Conservation (phyloP, 2,888 invertebrate genomes). For the Eupelmus urozonus region DNA sequence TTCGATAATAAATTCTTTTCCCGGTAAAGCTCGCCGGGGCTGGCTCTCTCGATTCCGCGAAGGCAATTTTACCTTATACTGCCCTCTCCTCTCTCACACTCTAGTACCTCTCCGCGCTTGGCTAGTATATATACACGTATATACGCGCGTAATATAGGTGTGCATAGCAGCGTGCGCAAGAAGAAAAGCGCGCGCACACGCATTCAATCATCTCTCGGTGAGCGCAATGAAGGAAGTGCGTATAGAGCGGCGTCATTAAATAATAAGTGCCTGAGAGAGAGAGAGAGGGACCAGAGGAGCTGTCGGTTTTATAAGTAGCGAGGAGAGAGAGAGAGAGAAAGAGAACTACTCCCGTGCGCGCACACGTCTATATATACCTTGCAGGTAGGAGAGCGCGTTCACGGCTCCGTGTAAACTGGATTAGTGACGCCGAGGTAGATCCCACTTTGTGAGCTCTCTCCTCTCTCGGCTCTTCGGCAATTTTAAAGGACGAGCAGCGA, state of each 20-base stretch:
- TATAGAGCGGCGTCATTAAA: conserved; percentile 43
- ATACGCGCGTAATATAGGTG: background rate
- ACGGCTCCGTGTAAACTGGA: conserved; percentile 69
- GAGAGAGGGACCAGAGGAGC: conserved; percentile 13
- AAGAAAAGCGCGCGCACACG: background rate
- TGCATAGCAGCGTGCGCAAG: background rate
- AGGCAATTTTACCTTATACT: conserved; percentile 27
- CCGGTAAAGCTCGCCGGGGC: conserved; percentile 20
- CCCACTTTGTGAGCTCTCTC: conserved; percentile 65
- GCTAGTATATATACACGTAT: background rate
- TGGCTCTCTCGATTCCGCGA: conserved; percentile 35
- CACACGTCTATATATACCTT: background rate
- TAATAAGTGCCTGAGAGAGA: conserved; percentile 27
- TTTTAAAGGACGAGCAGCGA: too few relatives aligned
- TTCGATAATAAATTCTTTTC: conserved; percentile 54
- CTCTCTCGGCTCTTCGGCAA: conserved; percentile 51
- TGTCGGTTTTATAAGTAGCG: background rate
- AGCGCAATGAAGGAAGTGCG: conserved; percentile 40
- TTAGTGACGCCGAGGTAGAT: conserved; percentile 70
- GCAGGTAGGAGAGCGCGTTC: conserved; percentile 62
- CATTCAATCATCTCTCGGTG: conserved; percentile 26
- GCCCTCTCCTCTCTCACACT: too few relatives aligned
- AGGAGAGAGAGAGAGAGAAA: conserved; percentile 15
- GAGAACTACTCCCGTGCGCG: background rate
- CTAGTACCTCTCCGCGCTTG: too few relatives aligned